A percentile compares a stretch with the other conserved stretches of the same genome.
Conservation (phyloP, 2,797 vertebrate genomes). For the Synaphobranchus kaupii region DNA sequence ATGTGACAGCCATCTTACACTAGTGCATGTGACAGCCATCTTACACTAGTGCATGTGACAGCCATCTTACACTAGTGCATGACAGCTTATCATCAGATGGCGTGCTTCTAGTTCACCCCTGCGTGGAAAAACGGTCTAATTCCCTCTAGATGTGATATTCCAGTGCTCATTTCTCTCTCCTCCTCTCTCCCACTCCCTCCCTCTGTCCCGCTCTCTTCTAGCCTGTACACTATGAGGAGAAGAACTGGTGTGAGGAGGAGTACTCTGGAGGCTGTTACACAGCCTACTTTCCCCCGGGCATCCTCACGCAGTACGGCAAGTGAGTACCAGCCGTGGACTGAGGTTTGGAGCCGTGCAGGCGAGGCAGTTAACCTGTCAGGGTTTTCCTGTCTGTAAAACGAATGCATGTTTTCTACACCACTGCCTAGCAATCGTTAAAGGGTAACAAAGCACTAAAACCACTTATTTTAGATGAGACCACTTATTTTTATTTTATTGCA, state of each 20-base stretch:
- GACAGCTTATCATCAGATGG: not conserved
- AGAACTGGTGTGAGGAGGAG: slow-evolving; percentile 98
- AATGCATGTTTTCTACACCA: not conserved
- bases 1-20: not conserved
- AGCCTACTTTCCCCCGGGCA: slow-evolving; percentile 90
- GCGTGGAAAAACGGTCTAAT: not conserved
- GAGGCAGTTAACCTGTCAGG: not conserved
- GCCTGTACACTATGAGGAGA: slow-evolving; percentile 97
- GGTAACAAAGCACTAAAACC: too few relatives aligned
- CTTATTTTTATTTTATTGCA: too few relatives aligned
- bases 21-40: not conserved
- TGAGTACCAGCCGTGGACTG: slow-evolving; percentile 55
- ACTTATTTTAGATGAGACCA: too few relatives aligned
- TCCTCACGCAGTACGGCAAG: slow-evolving; percentile 94
- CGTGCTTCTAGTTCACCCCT: not conserved
- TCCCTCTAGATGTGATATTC: not conserved
- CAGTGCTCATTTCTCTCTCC: not conserved
- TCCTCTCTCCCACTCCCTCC: slow-evolving; percentile 15
- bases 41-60: too few relatives aligned
- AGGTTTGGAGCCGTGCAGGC: not conserved
- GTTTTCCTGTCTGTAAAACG: not conserved
- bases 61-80: too few relatives aligned
- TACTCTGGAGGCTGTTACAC: slow-evolving; percentile 98
- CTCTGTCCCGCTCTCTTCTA: slow-evolving; percentile 55
- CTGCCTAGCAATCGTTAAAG: too few relatives aligned